Evolutionary conservation across 2,797 vertebrate species (phyloP).

Genomic region (Rhinoraja longicauda): DNA sequence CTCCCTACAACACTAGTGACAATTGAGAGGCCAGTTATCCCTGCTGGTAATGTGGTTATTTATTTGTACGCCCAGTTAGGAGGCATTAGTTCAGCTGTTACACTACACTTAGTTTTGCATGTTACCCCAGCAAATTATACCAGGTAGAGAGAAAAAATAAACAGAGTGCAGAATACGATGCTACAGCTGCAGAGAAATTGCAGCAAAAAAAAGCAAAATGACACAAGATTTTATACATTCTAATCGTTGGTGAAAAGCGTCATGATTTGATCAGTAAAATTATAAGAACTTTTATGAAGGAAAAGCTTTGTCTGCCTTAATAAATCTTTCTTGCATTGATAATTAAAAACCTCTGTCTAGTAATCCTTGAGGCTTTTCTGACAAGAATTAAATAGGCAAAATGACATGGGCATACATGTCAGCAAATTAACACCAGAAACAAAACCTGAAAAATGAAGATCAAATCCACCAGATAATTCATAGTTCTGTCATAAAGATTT

Average conservation of each 20-base stretch:
- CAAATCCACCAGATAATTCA: not conserved
- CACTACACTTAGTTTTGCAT: too few relatives aligned
- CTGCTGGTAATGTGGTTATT: too few relatives aligned
- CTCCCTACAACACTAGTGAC: too few relatives aligned
- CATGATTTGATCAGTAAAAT: not conserved
- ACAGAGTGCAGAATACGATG: too few relatives aligned
- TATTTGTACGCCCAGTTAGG: too few relatives aligned
- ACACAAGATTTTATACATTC: not conserved
- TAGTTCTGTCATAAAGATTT: not conserved
- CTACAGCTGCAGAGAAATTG: too few relatives aligned
- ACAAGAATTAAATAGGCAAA: not conserved
- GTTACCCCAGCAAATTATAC: too few relatives aligned
- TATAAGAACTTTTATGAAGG: not conserved
- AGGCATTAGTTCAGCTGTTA: too few relatives aligned
- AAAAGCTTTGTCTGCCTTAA: not conserved
- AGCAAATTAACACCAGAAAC: slow-evolving; percentile 12
- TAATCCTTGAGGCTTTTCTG: slow-evolving; percentile 1
- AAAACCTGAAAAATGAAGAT: not conserved
- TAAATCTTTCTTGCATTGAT: not conserved
- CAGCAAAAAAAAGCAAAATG: not conserved
- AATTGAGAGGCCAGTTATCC: too few relatives aligned
- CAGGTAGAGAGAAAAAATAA: too few relatives aligned
- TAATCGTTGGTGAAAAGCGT: not conserved
- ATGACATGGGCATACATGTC: not conserved
- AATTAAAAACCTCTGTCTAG: not conserved